Evolutionary conservation across 2,888 invertebrate species (phyloP).

Genomic region (Boloria euphrosyne): DNA sequence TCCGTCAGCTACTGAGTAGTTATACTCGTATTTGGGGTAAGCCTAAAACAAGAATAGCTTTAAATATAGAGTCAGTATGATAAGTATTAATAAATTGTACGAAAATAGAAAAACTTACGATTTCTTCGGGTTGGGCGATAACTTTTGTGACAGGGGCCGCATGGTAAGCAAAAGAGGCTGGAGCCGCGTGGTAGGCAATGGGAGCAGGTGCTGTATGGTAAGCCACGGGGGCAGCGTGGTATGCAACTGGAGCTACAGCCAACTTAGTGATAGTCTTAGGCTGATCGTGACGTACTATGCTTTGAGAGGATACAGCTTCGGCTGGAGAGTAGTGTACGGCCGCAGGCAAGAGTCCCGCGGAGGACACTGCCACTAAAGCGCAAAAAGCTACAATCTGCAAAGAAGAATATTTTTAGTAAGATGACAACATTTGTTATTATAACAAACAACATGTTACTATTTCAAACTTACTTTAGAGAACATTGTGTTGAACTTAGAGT

Average conservation of each 20-base stretch:
- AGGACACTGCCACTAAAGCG: slow-evolving; percentile 50
- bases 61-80: neutral
- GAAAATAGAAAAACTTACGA: slow-evolving; percentile 36
- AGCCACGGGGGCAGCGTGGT: slow-evolving; percentile 36
- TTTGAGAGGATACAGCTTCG: slow-evolving; percentile 57
- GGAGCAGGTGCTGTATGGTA: slow-evolving; percentile 12
- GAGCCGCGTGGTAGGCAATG: slow-evolving; percentile 45
- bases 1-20: slow-evolving; percentile 76
- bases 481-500: slow-evolving; percentile 36
- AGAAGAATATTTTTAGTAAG: slow-evolving; percentile 17
- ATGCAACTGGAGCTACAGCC: slow-evolving; percentile 47
- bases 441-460: neutral
- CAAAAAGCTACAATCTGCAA: slow-evolving; percentile 48
- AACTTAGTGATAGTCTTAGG: slow-evolving; percentile 29
- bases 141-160: slow-evolving; percentile 43
- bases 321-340: slow-evolving; percentile 62
- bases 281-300: slow-evolving; percentile 60
- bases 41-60: slow-evolving; percentile 43
- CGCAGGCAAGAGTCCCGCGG: slow-evolving; percentile 53
- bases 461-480: slow-evolving; percentile 43
- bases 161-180: slow-evolving; percentile 45
- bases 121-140: slow-evolving; percentile 49
- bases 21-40: slow-evolving; percentile 69
- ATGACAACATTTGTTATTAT: neutral
- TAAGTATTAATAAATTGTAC: neutral